phyloP scores from a whole-genome alignment of 92 coral and sea anemone genomes.

The Siderastrea siderea region DNA sequence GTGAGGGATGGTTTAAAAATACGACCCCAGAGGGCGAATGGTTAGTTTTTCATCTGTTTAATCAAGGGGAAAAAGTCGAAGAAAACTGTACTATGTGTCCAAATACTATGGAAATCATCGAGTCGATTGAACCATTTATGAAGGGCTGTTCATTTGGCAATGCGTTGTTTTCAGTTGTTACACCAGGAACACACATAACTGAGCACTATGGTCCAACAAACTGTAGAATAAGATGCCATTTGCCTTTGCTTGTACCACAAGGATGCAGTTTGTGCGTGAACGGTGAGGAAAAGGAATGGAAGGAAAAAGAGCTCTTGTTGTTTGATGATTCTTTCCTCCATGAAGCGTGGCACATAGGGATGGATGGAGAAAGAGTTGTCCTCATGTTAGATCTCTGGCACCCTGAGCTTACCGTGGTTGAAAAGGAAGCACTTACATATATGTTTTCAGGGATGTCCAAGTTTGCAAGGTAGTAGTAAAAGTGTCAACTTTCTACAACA shows the following conservation, averaged over 20 bases:
- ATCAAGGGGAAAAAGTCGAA: conserved; percentile 83
- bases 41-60: conserved; percentile 82
- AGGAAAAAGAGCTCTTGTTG: conserved; percentile 68
- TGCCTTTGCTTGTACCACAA: conserved; percentile 82
- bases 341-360: conserved; percentile 82
- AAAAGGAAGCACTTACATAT: conserved; percentile 71
- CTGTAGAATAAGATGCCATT: conserved; percentile 91
- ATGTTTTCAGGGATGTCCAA: conserved; percentile 82
- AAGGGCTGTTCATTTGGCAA: conserved; percentile 93
- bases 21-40: conserved; percentile 81
- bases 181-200: conserved; percentile 90
- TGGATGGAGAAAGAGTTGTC: conserved; percentile 80
- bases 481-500: too few relatives aligned
- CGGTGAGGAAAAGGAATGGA: conserved; percentile 73
- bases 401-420: conserved; percentile 74
- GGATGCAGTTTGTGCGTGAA: conserved; percentile 77
- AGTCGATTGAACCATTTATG: conserved; percentile 64
- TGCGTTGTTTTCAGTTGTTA: conserved; percentile 82
- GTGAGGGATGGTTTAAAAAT: conserved; percentile 84
- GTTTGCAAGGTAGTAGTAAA: not conserved
- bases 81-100: conserved; percentile 83
- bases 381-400: conserved; percentile 98
- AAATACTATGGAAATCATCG: conserved; percentile 65
- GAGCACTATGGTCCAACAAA: conserved; percentile 97
- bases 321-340: conserved; percentile 98